Percentiles rank a stretch among this genome's conserved stretches.
These are phyloP conservation scores for Drosophila nigrodunni DNA, from an alignment of 1,140 invertebrate species.

Conservation along the genomic window DNA sequence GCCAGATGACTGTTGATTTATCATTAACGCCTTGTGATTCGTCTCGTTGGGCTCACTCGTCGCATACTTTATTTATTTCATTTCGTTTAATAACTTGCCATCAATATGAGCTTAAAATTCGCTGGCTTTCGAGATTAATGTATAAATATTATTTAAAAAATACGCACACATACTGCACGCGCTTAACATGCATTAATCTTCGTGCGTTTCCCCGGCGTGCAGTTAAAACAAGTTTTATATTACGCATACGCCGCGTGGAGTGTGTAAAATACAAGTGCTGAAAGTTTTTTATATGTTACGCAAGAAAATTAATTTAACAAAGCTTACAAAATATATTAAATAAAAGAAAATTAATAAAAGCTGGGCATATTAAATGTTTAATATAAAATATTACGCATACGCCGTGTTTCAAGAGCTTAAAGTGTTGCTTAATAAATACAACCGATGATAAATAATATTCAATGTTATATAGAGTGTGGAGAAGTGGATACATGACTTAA, in stretches of 20 bases:
- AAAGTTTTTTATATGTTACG: neutral
- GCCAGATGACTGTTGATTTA: constrained; percentile 57
- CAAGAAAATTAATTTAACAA: neutral
- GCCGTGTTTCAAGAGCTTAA: neutral
- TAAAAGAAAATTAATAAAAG: neutral
- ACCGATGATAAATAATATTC: too few species aligned
- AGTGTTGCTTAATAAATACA: too few species aligned
- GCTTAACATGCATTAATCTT: constrained; percentile 60
- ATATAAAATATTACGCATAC: constrained; percentile 4
- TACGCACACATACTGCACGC: constrained; percentile 3
- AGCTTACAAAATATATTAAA: neutral
- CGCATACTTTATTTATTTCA: constrained; percentile 47
- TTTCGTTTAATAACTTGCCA: constrained; percentile 67
- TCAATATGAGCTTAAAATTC: constrained; percentile 52
- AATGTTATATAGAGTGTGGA: too few species aligned
- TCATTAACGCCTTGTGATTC: constrained; percentile 62
- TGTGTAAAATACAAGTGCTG: neutral
- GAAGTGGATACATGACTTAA: too few species aligned
- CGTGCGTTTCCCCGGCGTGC: constrained; percentile 35
- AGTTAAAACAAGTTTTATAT: constrained; percentile 43
- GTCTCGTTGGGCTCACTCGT: constrained; percentile 33
- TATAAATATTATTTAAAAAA: constrained; percentile 33
- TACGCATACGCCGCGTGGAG: constrained; percentile 45
- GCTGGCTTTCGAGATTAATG: constrained; percentile 50
- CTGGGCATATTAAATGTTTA: neutral